Base-by-base conservation (phyloP, 1,140 invertebrate genomes). In the Caligus rogercresseyi region DNA sequence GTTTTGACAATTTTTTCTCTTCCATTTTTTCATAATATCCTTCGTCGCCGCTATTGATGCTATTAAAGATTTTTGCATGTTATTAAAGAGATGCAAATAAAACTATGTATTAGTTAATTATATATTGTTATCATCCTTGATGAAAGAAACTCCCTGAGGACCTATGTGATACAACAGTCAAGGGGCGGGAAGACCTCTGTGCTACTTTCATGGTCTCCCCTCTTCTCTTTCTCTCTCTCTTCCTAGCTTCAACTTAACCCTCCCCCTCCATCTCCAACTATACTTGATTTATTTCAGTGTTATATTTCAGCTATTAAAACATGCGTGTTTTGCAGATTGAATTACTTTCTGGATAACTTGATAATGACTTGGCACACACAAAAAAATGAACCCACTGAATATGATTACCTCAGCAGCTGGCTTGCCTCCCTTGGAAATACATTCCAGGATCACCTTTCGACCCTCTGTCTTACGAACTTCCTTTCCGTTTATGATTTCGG, bases 371-470 rank as follows among this genome's bases (percentile, higher is more conserved):
- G n/a, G 31, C n/a, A 43, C n/a, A 11, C n/a, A 43, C 31, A 43
- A n/a, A n/a, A n/a, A n/a, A n/a, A n/a, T n/a, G n/a, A n/a, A 43
- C 31, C 31, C n/a, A 43, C 31, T 43, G 7, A 43, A 43, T 43
- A 43, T 43, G n/a, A 7, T 15, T n/a, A 60, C 57, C 57, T 60
- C 57, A 60, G 57, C 57, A 18, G 57, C 20, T n/a, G 57, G 57
- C 26, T 60, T 60, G 15, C 57, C 57, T 18, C 57, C 61, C 25
- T 53, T 55, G 18, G 61, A 63, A 26, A 63, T 26, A 53, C 61
- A 63, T 25, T 63, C 53, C 15, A 63, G 15, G 54, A 21, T 53
- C 4, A 63, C 53, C 16, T 58, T 21, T 16, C 53, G 16, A 19
- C 31, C 61, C 61, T 63, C 61, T 7, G 53, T 59, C 20, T 20